Percentiles rank a stretch among this genome's conserved stretches.
Conservation (phyloP, 1,140 invertebrate species). For the Heliconius melpomene region DNA sequence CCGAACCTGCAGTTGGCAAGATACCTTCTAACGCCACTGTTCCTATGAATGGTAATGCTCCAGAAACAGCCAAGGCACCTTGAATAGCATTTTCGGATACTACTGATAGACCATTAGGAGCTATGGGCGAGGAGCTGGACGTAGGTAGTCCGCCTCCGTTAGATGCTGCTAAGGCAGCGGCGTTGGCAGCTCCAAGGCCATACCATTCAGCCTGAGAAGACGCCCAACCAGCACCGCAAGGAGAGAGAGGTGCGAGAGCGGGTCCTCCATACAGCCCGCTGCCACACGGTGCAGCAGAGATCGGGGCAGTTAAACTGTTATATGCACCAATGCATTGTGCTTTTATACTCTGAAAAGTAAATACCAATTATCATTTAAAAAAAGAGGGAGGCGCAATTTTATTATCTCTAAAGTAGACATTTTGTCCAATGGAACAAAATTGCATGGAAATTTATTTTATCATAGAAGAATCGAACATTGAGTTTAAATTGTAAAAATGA, state of each 20-base stretch:
- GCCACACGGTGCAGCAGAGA: neutral
- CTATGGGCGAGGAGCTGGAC: conserved; percentile 47
- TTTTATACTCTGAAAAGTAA: conserved; percentile 19
- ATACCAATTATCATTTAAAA: neutral
- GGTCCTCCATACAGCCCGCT: neutral
- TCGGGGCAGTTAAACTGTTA: neutral
- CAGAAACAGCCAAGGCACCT: conserved; percentile 48
- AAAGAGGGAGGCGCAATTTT: neutral
- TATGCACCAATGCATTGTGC: conserved; percentile 23
- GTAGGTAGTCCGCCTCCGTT: conserved; percentile 46
- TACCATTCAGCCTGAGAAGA: neutral
- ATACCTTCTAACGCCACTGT: conserved; percentile 48
- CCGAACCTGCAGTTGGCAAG: conserved; percentile 47
- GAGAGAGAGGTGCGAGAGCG: neutral
- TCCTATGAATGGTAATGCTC: conserved; percentile 51
- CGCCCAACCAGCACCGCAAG: conserved; percentile 10
- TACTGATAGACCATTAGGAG: conserved; percentile 50
- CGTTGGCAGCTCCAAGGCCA: neutral
- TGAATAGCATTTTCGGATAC: conserved; percentile 50
- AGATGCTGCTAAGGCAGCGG: conserved; percentile 38
- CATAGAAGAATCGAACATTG: too few relatives aligned
- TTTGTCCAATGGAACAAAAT: too few relatives aligned
- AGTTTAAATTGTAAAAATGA: too few relatives aligned
- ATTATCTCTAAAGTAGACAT: too few relatives aligned
- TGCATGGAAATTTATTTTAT: too few relatives aligned